These are phyloP conservation scores for Pogonognathellus flavescens DNA, from an alignment of 1,140 invertebrate genomes.

Conservation along the genomic window DNA sequence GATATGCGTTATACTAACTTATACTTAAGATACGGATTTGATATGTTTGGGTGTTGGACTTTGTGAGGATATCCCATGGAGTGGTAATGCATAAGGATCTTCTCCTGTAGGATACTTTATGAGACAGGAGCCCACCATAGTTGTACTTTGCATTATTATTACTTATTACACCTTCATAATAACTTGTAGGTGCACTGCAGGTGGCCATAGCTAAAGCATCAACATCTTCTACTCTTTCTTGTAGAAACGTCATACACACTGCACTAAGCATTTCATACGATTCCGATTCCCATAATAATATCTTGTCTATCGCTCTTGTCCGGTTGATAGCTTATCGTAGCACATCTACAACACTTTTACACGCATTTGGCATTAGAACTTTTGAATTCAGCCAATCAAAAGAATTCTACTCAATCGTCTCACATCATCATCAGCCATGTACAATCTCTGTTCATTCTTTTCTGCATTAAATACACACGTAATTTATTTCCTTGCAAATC, in stretches of 20 bases:
- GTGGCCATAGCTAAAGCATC: constrained; percentile 36
- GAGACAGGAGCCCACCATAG: constrained; percentile 45
- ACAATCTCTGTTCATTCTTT: not conserved
- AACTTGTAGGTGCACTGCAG: constrained; percentile 51
- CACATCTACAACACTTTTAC: constrained; percentile 38
- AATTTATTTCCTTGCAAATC: constrained; percentile 36
- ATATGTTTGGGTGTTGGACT: constrained; percentile 40
- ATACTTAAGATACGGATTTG: not conserved
- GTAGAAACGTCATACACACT: constrained; percentile 1
- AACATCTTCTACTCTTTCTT: constrained; percentile 38
- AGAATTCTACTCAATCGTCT: not conserved
- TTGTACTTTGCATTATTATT: constrained; percentile 53
- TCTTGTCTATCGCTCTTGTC: constrained; percentile 24
- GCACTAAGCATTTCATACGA: constrained; percentile 12
- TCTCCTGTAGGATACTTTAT: constrained; percentile 49
- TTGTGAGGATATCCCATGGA: constrained; percentile 24
- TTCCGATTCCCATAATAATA: not conserved
- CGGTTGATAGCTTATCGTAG: constrained; percentile 7
- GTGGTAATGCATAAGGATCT: constrained; percentile 23
- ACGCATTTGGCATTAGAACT: constrained; percentile 16
- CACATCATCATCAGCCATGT: not conserved
- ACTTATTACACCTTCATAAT: constrained; percentile 49
- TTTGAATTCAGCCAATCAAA: constrained; percentile 5
- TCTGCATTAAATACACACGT: not conserved
- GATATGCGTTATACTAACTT: no score